Percentiles rank a stretch among this genome's conserved stretches.
These are phyloP conservation scores for Microtus ochrogaster DNA, from an alignment of 2,113 vertebrate species.

Conservation along the genomic window DNA sequence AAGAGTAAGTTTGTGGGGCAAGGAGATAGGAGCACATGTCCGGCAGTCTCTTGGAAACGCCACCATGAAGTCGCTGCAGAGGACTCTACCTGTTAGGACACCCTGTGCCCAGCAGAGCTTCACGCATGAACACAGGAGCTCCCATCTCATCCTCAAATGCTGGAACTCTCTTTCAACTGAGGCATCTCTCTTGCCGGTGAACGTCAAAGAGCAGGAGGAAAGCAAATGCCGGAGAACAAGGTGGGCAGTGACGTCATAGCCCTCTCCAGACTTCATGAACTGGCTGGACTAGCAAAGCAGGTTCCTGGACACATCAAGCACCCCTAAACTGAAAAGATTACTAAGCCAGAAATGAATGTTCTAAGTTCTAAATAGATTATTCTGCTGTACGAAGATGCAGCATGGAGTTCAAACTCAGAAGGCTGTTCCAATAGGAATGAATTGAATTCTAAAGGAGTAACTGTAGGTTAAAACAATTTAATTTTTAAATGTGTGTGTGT, in stretches of 20 bases:
- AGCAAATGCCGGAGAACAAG: background rate
- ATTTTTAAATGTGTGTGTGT: background rate
- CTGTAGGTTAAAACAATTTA: background rate
- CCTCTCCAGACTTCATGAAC: background rate
- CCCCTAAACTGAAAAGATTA: background rate
- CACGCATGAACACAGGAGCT: background rate
- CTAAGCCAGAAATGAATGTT: background rate
- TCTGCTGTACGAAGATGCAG: background rate
- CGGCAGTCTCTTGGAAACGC: background rate
- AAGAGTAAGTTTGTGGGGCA: background rate
- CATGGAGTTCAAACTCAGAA: background rate
- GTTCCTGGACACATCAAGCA: background rate
- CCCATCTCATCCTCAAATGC: slow-evolving; percentile 21
- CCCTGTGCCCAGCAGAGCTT: background rate
- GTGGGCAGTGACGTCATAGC: background rate
- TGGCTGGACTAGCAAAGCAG: background rate
- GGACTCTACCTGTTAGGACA: background rate
- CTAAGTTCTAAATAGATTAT: background rate
- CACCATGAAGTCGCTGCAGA: background rate
- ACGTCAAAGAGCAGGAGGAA: background rate
- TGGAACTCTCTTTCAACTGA: slow-evolving; percentile 23
- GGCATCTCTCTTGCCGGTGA: background rate
- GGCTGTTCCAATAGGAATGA: no score
- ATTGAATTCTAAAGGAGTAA: background rate
- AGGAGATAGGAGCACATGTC: background rate